Base-by-base conservation (phyloP, 2,113 vertebrate genomes). In the Gymnarchus niloticus region DNA sequence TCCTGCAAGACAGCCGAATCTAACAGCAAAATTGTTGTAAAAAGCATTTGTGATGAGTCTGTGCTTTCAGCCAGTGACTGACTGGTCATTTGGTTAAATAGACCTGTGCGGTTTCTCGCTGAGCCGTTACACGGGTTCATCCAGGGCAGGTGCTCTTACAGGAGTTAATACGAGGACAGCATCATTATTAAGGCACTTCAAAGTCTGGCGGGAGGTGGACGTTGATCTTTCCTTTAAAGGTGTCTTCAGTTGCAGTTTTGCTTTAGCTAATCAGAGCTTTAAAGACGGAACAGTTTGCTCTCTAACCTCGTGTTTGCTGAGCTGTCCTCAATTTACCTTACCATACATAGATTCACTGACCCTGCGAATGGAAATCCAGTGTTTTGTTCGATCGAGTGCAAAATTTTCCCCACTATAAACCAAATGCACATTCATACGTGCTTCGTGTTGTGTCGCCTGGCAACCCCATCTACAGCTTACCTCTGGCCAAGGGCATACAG, bases 211-310 rank as follows among this genome's bases (percentile, higher is more conserved):
- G 21, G 6, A 54, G 84, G 65, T 85, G 84, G 49, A 77, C 84
- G 6, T 85, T 77, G 84, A 85, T 85, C 84, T 85, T 56, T 85
- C 21, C 65, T 73, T 51, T 23, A 37, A 54, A 52, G 33, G 49
- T 17, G 19, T 76, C 56, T 56, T 76, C 21, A n/a, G 21, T 52
- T 54, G 25, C 65, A 9, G 49, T 61, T 83, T 61, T 61, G 37
- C 54, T 61, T 83, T 82, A 82, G 51, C 80, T 82, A 82, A 56
- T 54, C 41, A 4, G 25, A 8, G 51, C 10, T 6, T 85, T 25
- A 85, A 76, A 25, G 21, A n/a, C n/a, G n/a, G n/a, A n/a, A n/a
- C n/a, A n/a, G 61, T 56, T 61, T 56, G 33, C 28, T 28, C 49
- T 12, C 6, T 85, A 49, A 85, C 28, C 61, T 48, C 59, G 12